Evolutionary conservation across 2,797 vertebrate species (phyloP).

Genomic region (Sparidentex hasta): DNA sequence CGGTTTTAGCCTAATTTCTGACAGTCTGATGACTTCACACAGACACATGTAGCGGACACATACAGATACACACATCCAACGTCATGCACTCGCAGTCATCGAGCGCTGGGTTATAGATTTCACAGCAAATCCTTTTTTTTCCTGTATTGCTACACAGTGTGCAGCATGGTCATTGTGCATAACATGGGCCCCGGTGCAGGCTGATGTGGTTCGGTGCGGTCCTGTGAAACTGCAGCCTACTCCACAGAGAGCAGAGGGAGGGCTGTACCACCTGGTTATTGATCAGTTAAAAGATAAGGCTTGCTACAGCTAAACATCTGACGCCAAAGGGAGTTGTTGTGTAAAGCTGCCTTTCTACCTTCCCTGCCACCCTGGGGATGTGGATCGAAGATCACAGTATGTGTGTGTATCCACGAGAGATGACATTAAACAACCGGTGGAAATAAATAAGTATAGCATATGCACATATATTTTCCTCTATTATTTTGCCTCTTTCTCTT

Average conservation of each 20-base stretch:
- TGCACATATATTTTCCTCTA: neutral
- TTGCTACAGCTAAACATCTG: slow-evolving; percentile 62
- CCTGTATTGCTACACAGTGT: slow-evolving; percentile 12
- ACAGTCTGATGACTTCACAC: slow-evolving; percentile 56
- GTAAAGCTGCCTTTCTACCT: slow-evolving; percentile 53
- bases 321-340: slow-evolving; percentile 41
- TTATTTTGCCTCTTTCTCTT: slow-evolving; percentile 22
- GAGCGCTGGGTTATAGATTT: slow-evolving; percentile 35
- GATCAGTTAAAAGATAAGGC: slow-evolving; percentile 77
- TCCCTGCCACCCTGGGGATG: slow-evolving; percentile 30
- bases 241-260: slow-evolving; percentile 47
- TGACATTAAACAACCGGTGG: slow-evolving; percentile 22
- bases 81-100: slow-evolving; percentile 10
- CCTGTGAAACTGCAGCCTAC: slow-evolving; percentile 42
- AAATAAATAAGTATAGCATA: slow-evolving; percentile 5
- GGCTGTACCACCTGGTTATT: slow-evolving; percentile 70
- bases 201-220: slow-evolving; percentile 29
- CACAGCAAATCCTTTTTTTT: slow-evolving; percentile 41
- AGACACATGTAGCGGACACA: neutral
- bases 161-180: slow-evolving; percentile 23
- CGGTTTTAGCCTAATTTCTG: slow-evolving; percentile 74
- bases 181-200: slow-evolving; percentile 24
- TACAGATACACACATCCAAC: slow-evolving; percentile 8
- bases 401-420: slow-evolving; percentile 20
- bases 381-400: slow-evolving; percentile 42